phyloP scores from a whole-genome alignment of 2,888 invertebrate species.

The Apodemia zela region DNA sequence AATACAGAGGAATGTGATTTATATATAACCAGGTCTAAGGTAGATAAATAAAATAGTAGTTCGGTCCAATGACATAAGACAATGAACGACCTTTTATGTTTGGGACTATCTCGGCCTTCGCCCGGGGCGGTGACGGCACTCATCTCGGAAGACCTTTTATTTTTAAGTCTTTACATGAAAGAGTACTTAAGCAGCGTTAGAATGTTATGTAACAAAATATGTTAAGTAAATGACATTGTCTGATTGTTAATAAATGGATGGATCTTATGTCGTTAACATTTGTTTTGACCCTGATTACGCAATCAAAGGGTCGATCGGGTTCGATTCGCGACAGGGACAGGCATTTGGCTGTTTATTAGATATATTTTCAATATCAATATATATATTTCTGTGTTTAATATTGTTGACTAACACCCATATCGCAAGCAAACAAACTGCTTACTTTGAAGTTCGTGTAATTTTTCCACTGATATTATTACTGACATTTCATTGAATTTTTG shows the following conservation, averaged over 20 bases:
- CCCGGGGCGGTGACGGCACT: neutral
- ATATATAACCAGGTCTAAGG: neutral
- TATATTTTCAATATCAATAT: no score
- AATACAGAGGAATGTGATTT: neutral
- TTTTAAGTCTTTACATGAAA: neutral
- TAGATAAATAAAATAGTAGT: neutral
- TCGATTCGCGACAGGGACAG: no score
- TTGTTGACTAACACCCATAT: no score
- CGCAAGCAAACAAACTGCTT: no score
- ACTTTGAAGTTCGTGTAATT: no score
- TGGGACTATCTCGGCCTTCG: neutral
- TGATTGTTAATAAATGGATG: neutral
- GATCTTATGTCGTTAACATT: no score
- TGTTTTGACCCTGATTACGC: no score
- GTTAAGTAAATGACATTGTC: neutral
- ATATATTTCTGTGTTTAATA: no score
- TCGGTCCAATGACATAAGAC: neutral
- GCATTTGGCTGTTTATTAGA: no score
- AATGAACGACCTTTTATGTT: neutral
- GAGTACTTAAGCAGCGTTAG: neutral
- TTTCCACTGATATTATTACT: no score
- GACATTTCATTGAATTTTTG: neutral
- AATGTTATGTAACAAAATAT: neutral
- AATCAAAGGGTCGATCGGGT: no score
- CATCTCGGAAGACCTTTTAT: neutral